Evolutionary conservation across 2,797 vertebrate genomes (phyloP), one percentile per base, ranked within the genome.

Genomic region (Spinibarbus caldwelli): DNA sequence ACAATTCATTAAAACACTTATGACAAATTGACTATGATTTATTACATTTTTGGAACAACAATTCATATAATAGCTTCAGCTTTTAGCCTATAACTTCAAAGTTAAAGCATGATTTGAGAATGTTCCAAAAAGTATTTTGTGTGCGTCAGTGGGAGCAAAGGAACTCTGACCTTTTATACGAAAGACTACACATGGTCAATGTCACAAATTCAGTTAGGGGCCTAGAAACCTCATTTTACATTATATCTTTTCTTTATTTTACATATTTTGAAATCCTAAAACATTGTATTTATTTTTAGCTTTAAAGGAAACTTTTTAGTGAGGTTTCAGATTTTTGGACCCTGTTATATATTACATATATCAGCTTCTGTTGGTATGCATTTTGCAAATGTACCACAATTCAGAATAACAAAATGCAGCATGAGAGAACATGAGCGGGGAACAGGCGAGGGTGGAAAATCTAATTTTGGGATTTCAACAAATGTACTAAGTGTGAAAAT

Each of bases 401-500:
- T 34, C 26, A 66, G 26, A 47, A 23, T 79, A 47, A 66, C 78
- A n/a, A 43, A 66, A 31, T 6, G 14, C 59, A 47, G 59, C 41
- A 29, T 66, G 59, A 21, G 47, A 66, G 36, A 19, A 47, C 19
- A 64, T 0, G 5, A 64, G 57, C 8, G 17, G 57, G 57, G 4
- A 15, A 19, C 29, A 10, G 10, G 9, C 15, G 9, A 66, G 57
- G 41, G 17, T 6, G 38, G 17, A 66, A 79, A 29, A 47, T 34
- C 62, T 66, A 15, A 47, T 80, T 67, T 17, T 43, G 19, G 10
- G 12, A 29, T 62, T 62, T 62, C 11, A 79, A 29, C 17, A 79
- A 78, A 62, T 64, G 38, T 45, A 31, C 38, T 17, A 79, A 80
- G 78, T 49, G 62, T 80, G 43, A 79, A 79, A 45, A 66, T 66